phyloP scores from a whole-genome alignment of 2,888 invertebrate species.

The Coronaproctus castanopsis region DNA sequence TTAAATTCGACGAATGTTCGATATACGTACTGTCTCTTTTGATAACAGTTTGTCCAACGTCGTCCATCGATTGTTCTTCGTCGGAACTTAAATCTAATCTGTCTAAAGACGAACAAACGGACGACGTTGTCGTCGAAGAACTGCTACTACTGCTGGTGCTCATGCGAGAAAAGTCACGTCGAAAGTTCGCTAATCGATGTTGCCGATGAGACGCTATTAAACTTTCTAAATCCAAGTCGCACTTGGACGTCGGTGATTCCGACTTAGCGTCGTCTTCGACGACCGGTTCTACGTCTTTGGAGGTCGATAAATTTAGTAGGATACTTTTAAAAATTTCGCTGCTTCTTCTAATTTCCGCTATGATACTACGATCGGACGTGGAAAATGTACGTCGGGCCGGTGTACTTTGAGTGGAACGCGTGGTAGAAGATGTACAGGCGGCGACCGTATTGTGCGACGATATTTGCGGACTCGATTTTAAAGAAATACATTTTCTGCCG shows the following conservation, averaged over 20 bases:
- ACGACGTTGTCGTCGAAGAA: slow-evolving; percentile 16
- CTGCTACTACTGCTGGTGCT: slow-evolving; percentile 14
- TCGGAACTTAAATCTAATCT: neutral
- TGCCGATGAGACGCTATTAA: slow-evolving; percentile 24
- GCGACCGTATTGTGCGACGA: slow-evolving; percentile 4
- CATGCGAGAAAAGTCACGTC: slow-evolving; percentile 11
- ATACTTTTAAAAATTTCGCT: slow-evolving; percentile 28
- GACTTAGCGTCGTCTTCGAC: slow-evolving; percentile 12
- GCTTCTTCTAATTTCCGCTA: slow-evolving; percentile 26
- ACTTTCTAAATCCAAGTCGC: slow-evolving; percentile 18
- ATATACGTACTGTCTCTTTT: neutral
- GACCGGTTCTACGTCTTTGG: slow-evolving; percentile 14
- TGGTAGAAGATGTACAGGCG: neutral
- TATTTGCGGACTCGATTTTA: slow-evolving; percentile 25
- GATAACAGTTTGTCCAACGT: slow-evolving; percentile 1
- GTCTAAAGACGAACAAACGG: slow-evolving; percentile 2
- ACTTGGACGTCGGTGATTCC: neutral
- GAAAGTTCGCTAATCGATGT: slow-evolving; percentile 20
- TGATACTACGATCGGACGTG: slow-evolving; percentile 20
- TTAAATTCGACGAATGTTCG: slow-evolving; percentile 16
- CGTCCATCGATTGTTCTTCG: slow-evolving; percentile 14
- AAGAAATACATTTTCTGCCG: slow-evolving; percentile 25
- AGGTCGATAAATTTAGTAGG: slow-evolving; percentile 25
- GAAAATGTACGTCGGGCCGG: slow-evolving; percentile 5
- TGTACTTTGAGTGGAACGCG: neutral